phyloP scores from a whole-genome alignment of 2,113 vertebrate species.

The Macheiramphus alcinus region DNA sequence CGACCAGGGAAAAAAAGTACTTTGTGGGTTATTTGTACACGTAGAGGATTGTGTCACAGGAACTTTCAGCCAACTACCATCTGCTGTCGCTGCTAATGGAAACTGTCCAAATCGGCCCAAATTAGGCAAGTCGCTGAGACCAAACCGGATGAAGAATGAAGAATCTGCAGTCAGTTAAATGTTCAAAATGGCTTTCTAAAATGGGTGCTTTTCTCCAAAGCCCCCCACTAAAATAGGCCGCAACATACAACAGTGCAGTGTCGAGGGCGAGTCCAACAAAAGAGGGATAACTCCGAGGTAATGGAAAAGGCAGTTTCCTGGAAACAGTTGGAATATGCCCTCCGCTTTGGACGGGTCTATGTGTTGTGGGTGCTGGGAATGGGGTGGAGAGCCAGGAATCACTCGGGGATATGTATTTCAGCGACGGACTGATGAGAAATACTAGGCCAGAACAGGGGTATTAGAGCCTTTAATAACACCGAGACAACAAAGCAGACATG shows the following conservation, averaged over 20 bases:
- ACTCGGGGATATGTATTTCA: not conserved
- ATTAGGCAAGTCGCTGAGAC: not conserved
- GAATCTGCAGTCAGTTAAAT: not conserved
- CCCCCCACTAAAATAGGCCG: accelerated
- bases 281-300: not conserved
- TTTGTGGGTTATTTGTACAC: not conserved
- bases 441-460: not conserved
- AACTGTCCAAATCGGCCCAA: not conserved
- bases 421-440: not conserved
- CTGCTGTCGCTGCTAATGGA: constrained; percentile 19
- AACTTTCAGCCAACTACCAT: not conserved
- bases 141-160: not conserved
- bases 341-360: not conserved
- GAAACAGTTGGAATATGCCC: not conserved
- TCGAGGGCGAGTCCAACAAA: not conserved
- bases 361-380: not conserved
- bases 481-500: not conserved
- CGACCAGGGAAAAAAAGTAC: not conserved
- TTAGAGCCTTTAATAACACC: not conserved
- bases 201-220: not conserved
- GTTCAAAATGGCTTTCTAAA: not conserved
- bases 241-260: not conserved
- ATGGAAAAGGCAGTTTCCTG: not conserved
- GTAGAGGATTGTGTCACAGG: not conserved
- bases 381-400: not conserved